phyloP scores from a whole-genome alignment of 1,140 invertebrate species.

The Achroia grisella region DNA sequence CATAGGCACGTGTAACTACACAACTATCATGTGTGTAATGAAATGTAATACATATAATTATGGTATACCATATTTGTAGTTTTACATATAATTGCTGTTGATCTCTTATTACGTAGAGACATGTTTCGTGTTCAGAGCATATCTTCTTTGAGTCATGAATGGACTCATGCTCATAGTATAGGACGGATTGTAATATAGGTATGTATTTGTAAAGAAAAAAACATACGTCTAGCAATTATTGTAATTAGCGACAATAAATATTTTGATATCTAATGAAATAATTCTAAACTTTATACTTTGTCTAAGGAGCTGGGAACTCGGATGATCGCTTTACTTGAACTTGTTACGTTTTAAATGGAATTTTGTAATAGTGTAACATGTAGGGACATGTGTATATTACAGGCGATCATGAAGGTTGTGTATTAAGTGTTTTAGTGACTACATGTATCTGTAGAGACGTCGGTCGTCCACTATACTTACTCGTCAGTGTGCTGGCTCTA shows the following conservation, averaged over 20 bases:
- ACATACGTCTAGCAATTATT: conserved; percentile 14
- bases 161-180: conserved; percentile 28
- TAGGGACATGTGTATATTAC: background rate
- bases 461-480: background rate
- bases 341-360: too few species aligned
- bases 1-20: conserved; percentile 1
- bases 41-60: conserved; percentile 19
- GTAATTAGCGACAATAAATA: conserved; percentile 45
- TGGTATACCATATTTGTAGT: conserved; percentile 49
- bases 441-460: background rate
- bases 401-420: conserved; percentile 41
- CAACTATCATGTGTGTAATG: conserved; percentile 27
- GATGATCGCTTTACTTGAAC: too few species aligned
- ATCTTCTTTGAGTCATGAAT: conserved; percentile 33
- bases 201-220: conserved; percentile 27
- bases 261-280: conserved; percentile 33
- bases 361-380: too few species aligned
- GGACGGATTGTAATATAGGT: conserved; percentile 24
- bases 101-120: conserved; percentile 36
- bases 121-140: conserved; percentile 55
- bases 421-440: conserved; percentile 18
- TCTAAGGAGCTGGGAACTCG: conserved; percentile 14
- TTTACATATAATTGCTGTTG: conserved; percentile 36
- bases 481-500: conserved; percentile 10
- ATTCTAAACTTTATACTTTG: conserved; percentile 10